Evolutionary conservation across 2,113 vertebrate genomes (phyloP), one percentile per base, ranked within the genome.

Genomic region (Terrapene triunguis): DNA sequence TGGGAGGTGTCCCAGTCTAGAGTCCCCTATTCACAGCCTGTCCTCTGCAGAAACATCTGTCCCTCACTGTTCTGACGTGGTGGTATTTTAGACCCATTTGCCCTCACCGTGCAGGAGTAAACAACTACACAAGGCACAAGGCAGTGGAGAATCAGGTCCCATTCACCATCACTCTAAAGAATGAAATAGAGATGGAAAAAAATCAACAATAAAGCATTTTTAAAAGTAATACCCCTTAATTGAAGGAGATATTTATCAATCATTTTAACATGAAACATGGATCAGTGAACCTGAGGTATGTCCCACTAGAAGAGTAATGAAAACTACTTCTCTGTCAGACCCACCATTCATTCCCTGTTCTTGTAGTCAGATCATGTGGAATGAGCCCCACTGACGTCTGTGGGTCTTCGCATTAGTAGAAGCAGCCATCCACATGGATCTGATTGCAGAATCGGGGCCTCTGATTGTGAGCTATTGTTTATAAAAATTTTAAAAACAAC

Each of bases 401-500:
- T 42, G 53, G 65, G n/a, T 50, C 27, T 69, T 44, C n/a, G 22
- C 27, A 57, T 8, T 59, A 27, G 24, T 24, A 10, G 19, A 17
- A 48, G 72, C 24, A 7, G 24, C 42, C 54, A n/a, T 57, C 35
- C 78, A 80, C 54, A 11, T 24, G 76, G 0, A 0, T n/a, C 3
- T 38, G 76, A 89, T 90, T 1, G 10, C 25, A 90, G 32, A 78
- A 65, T 35, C 10, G 1, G 88, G 87, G 42, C 89, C 90, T 91
- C 92, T 82, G 25, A 65, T 8, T 24, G 79, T 65, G 57, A 72
- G 0, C 21, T 51, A 22, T 54, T 80, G 27, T 17, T 55, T 0
- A 0, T 51, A 0, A 38, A 27, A 35, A 85, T 79, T 38, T 81
- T 27, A 53, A n/a, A 90, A 38, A 42, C 48, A 85, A 10, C 24